Base-by-base conservation (phyloP, 2,113 vertebrate genomes). In the Salvelinus alpinus region DNA sequence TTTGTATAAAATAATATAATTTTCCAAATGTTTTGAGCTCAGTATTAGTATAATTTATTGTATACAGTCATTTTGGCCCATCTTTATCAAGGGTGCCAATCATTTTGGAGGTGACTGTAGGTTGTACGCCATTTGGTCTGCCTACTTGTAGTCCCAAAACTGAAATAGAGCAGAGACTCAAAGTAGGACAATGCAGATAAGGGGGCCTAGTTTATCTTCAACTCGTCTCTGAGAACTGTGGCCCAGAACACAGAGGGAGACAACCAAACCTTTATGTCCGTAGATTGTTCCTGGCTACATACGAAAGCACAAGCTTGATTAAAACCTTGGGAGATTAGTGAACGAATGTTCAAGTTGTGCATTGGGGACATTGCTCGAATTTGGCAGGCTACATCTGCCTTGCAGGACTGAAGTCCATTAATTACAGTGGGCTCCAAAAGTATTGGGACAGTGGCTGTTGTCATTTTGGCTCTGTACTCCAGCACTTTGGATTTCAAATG, bases 151-250 rank as follows among this genome's bases (percentile, higher is more conserved):
- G 54, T 57, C 54, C 54, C 54, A 57, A 57, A 18, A 11, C 71
- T 13, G 44, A 48, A 90, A 83, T 84, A 73, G 88, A 59, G 73
- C 48, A 74, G 88, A 59, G 74, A 57, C 62, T 79, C 60, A 78
- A 92, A 91, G 87, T 91, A 87, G 91, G 90, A 34, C 88, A 75
- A 80, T 83, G 85, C 82, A 90, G 80, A 82, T 84, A 80, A 54
- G 70, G 11, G 57, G 74, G 71, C 78, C 83, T 25, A 67, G 76
- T 88, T 85, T 70, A 71, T 76, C 79, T 54, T 78, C n/a, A 70
- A 76, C 14, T 59, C 79, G 78, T 83, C 64, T 12, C 51, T 57
- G 18, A 69, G 48, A 25, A 5, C 62, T 72, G 6, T 60, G 59
- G 18, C 60, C 27, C 66, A 67, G 70, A 59, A 86, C 74, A 80